Evolutionary conservation across 1,140 invertebrate genomes (phyloP).

Genomic region (Drosophila ercepeae): DNA sequence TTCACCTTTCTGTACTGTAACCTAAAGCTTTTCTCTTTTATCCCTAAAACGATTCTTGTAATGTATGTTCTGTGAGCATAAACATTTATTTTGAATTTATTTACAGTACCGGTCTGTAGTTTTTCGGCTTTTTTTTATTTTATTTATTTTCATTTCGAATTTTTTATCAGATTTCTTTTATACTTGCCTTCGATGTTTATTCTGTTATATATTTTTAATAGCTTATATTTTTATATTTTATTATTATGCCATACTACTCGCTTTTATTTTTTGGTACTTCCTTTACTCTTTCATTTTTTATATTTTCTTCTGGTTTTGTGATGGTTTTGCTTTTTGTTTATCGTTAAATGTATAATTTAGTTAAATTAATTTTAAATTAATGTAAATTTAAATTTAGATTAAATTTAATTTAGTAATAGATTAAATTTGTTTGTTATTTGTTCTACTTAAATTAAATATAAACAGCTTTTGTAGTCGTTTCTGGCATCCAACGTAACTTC

Average conservation of each 20-base stretch:
- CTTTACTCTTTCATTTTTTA: slow-evolving; percentile 29
- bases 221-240: slow-evolving; percentile 29
- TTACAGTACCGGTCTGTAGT: slow-evolving; percentile 1
- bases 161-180: background rate
- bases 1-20: background rate
- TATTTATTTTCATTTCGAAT: background rate
- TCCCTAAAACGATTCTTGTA: background rate
- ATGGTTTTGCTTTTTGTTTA: slow-evolving; percentile 45
- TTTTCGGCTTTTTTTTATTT: background rate
- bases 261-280: slow-evolving; percentile 2
- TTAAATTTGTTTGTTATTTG: slow-evolving; percentile 78
- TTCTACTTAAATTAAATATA: slow-evolving; percentile 84
- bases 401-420: slow-evolving; percentile 74
- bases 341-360: slow-evolving; percentile 51
- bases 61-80: slow-evolving; percentile 6
- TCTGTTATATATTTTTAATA: slow-evolving; percentile 23
- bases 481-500: slow-evolving; percentile 84
- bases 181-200: slow-evolving; percentile 38
- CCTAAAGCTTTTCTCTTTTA: background rate
- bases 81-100: slow-evolving; percentile 32
- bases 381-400: slow-evolving; percentile 40
- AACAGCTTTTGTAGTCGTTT: slow-evolving; percentile 84
- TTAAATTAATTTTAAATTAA: slow-evolving; percentile 60
- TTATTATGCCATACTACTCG: slow-evolving; percentile 34
- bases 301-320: slow-evolving; percentile 12